Evolutionary conservation across 2,113 vertebrate species (phyloP), one percentile per base, ranked within the genome.

Genomic region (Erpornis zantholeuca): DNA sequence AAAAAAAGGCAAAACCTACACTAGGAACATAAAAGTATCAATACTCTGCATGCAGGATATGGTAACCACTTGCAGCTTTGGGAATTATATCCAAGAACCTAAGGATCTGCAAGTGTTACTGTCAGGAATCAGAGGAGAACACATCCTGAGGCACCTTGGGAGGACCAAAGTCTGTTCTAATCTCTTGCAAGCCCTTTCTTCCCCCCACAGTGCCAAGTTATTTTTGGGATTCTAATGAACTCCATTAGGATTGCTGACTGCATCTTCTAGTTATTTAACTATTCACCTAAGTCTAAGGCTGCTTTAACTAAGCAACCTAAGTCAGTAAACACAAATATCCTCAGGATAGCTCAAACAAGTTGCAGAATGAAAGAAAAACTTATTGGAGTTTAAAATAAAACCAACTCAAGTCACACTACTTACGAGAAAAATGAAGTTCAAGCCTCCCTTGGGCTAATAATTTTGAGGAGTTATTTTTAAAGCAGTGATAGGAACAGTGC

Each of bases 401-500:
- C 8, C 15, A 69, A 73, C 6, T 56, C 28, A 45, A 92, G 33
- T 36, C 63, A 92, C 27, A 44, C 13, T 22, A 77, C 22, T 54
- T 11, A 27, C 7, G 31, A 68, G 35, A 86, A 93, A 92, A 83
- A 60, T 13, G 2, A 85, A 78, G 27, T 40, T 64, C 72, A 50
- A 64, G 33, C 15, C 21, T 92, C 40, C 36, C 66, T 82, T 52
- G 15, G 24, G 44, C 25, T 49, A 83, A 60, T 76, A 88, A 63
- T 86, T 71, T 85, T 75, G 36, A 59, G n/a, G 29, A 92, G 56
- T 29, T 97, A 88, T 96, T 97, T 97, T 90, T 94, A 82, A 86
- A 86, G 36, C 52, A 68, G 44, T 75, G 60, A 56, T 64, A 87
- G 36, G 12, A 82, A 38, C 33, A 61, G 12, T 28, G 66, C 38